phyloP scores from a whole-genome alignment of 2,113 vertebrate species.

The Cyanoramphus novaezelandiae region DNA sequence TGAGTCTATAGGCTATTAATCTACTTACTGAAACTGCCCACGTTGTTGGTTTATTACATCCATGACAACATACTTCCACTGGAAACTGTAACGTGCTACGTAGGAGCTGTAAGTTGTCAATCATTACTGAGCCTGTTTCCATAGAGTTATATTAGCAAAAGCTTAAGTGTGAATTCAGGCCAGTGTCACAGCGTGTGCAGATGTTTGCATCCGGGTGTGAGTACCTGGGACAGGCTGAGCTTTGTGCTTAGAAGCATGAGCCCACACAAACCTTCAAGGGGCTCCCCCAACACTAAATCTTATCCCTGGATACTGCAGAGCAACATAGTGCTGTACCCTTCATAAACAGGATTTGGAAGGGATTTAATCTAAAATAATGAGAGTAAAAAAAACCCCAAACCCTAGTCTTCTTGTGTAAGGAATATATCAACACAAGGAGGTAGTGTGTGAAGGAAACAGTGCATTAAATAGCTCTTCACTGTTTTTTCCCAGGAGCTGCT shows the following conservation, averaged over 20 bases:
- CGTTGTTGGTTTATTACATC: not conserved
- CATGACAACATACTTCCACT: not conserved
- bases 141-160: constrained; percentile 35
- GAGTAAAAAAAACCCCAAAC: not conserved
- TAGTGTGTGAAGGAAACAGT: not conserved
- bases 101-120: constrained; percentile 41
- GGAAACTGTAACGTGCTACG: not conserved
- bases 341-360: not conserved
- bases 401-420: not conserved
- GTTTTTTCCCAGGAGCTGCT: not conserved
- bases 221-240: not conserved
- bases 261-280: not conserved
- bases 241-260: not conserved
- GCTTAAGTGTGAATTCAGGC: not conserved
- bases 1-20: constrained; percentile 19
- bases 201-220: not conserved
- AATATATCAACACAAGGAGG: not conserved
- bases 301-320: not conserved
- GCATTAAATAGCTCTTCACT: not conserved
- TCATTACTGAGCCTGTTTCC: constrained; percentile 31
- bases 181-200: fast-evolving
- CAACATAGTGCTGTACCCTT: not conserved
- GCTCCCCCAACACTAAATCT: not conserved
- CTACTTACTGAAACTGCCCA: not conserved
- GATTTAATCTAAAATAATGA: not conserved